phyloP scores from a whole-genome alignment of 2,888 invertebrate species.

The Rhagium mordax region DNA sequence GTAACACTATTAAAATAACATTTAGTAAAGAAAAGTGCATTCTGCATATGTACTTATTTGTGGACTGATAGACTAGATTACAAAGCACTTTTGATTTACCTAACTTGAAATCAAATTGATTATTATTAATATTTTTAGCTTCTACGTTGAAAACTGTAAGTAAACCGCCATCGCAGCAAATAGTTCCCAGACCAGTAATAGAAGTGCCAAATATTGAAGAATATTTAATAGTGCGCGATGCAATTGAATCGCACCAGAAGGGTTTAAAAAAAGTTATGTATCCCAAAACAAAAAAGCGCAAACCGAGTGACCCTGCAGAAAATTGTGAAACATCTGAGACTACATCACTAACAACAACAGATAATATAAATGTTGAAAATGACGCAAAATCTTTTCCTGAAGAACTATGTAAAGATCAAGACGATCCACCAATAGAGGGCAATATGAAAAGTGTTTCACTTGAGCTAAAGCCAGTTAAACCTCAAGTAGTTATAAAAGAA shows the following conservation, averaged over 20 bases:
- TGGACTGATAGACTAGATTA: no score
- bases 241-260: background rate
- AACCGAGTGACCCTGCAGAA: background rate
- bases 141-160: slow-evolving; percentile 3
- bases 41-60: no score
- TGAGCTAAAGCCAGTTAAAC: background rate
- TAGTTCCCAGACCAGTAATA: slow-evolving; percentile 36
- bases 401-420: background rate
- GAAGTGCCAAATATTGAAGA: slow-evolving; percentile 30
- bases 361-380: background rate
- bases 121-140: slow-evolving; percentile 24
- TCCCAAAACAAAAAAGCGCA: slow-evolving; percentile 20
- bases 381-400: background rate
- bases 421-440: background rate
- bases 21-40: no score
- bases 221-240: slow-evolving; percentile 25
- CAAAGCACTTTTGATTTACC: no score
- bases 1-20: no score
- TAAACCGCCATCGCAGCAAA: background rate
- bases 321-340: background rate
- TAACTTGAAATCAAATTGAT: no score
- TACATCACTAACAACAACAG: background rate
- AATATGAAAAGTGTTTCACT: background rate
- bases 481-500: background rate
- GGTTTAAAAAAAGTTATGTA: slow-evolving; percentile 43